Percentiles rank a stretch among this genome's conserved stretches.
Conservation (phyloP, 2,797 vertebrate species). For the Gambusia yucatana region DNA sequence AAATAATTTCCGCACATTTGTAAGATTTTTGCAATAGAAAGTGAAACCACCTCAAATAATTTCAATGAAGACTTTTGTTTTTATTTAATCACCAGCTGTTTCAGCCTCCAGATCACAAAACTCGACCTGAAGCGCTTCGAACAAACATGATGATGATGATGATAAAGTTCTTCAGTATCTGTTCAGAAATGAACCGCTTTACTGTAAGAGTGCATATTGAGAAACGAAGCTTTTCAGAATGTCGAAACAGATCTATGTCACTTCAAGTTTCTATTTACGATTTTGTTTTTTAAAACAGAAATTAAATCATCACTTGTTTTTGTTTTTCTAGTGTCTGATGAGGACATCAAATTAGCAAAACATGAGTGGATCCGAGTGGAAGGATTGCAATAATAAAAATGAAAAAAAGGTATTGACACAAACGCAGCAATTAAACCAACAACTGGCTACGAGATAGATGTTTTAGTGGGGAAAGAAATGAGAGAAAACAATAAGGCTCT, state of each 20-base stretch:
- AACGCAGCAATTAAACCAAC: slow-evolving; percentile 24
- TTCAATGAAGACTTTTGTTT: not conserved
- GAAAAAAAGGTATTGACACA: not conserved
- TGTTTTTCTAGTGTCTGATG: not conserved
- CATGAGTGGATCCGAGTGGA: not conserved
- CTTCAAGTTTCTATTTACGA: not conserved
- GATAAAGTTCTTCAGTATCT: not conserved
- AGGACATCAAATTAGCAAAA: not conserved
- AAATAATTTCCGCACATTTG: not conserved
- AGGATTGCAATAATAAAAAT: not conserved
- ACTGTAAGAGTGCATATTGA: not conserved
- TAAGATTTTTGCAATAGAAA: not conserved
- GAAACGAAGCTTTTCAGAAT: not conserved
- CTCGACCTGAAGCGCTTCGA: not conserved
- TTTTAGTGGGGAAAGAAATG: slow-evolving; percentile 26
- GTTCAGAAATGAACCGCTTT: not conserved
- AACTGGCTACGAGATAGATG: slow-evolving; percentile 24
- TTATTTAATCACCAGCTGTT: not conserved
- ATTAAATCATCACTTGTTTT: not conserved
- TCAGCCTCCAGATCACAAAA: not conserved
- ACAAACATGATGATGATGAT: not conserved
- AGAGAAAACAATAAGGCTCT: slow-evolving; percentile 43
- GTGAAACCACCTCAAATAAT: not conserved
- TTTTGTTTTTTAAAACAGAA: not conserved
- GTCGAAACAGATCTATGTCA: not conserved